These are phyloP conservation scores for Amblyopsis rosae DNA, from an alignment of 2,113 vertebrate genomes.

Conservation along the genomic window DNA sequence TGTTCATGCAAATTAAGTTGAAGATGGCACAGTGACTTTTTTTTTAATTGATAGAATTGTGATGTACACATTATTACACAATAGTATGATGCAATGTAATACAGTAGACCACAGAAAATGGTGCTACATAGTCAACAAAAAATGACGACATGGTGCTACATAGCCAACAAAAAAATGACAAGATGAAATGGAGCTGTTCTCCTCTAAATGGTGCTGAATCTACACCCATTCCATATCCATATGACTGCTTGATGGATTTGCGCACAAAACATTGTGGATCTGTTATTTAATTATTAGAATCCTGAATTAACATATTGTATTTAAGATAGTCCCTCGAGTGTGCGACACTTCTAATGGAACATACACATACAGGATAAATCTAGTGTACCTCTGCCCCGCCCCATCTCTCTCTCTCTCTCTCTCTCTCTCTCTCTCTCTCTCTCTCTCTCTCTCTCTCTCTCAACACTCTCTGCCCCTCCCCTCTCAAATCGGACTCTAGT, in stretches of 20 bases:
- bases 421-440: not conserved
- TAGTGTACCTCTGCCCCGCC: not conserved
- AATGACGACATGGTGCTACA: too few species aligned
- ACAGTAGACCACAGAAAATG: too few species aligned
- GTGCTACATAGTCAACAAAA: too few species aligned
- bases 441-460: slow-evolving; percentile 9
- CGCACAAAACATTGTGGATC: not conserved
- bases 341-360: not conserved
- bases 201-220: slow-evolving; percentile 59
- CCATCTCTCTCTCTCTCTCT: slow-evolving; percentile 11
- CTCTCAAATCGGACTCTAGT: slow-evolving; percentile 11
- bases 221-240: not conserved
- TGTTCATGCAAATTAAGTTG: too few species aligned
- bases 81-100: too few species aligned
- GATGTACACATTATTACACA: too few species aligned
- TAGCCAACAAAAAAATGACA: not conserved
- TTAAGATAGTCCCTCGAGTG: too few species aligned
- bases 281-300: not conserved
- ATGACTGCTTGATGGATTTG: too few species aligned
- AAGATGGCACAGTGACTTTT: too few species aligned
- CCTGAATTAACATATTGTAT: too few species aligned
- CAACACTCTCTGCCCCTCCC: not conserved
- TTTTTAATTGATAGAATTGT: too few species aligned
- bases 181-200: slow-evolving; percentile 58
- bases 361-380: not conserved